Base-by-base conservation (phyloP, 2,113 vertebrate genomes). In the Poecilia latipinna region DNA sequence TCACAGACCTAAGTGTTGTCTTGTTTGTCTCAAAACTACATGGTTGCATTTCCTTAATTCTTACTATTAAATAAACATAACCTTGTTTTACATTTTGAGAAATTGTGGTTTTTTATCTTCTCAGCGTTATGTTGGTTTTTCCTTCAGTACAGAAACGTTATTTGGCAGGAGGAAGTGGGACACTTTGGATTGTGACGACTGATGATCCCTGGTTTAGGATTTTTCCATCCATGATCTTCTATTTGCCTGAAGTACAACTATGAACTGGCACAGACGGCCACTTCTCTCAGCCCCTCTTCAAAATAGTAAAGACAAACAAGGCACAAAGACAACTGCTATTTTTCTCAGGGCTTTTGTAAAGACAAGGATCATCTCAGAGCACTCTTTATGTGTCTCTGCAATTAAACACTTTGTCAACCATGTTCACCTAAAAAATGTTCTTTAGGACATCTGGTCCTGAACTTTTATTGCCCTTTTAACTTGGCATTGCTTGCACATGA, bases 401-500 rank as follows among this genome's bases (percentile, higher is more conserved):
- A 8, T 10, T 3, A 2, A n/a, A n/a, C 51, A 57, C 48, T n/a
- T n/a, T 57, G 51, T 22, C 51, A 57, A 57, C 24, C 51, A 57
- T 57, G 51, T 57, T 57, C 51, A 57, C 51, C 51, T n/a, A 57
- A 57, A 57, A 57, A 22, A 22, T 11, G 8, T 57, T 10, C 22
- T 54, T n/a, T 11, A 24, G 17, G 32, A 57, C 0, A 35, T 66
- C 60, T 37, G 19, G 67, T 57, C 13, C 39, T 70, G 57, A 28
- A 67, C 33, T 37, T 73, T 2, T 24, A 72, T 28, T 12, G 64
- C 29, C 63, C 72, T 39, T 69, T 78, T 51, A 70, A 75, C 71
- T 54, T 29, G 2, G 28, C 76, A 82, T 78, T 77, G 44, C 57
- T 82, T 65, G 31, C n/a, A 72, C 65, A 71, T 80, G 65, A 68